Conservation (phyloP, 1,140 invertebrate species). For the Artemia franciscana region DNA sequence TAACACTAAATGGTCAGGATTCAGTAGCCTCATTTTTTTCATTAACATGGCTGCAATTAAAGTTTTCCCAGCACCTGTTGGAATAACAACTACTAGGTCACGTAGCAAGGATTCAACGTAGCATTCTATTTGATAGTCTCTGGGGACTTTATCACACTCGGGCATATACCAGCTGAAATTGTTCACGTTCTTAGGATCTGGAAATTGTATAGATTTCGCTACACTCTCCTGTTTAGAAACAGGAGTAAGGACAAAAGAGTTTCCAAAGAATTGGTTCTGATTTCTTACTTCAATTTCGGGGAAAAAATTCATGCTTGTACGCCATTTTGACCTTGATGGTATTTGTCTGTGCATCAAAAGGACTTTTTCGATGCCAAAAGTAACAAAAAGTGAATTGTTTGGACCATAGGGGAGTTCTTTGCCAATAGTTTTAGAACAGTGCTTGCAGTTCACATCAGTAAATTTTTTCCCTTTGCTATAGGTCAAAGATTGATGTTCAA, state of each 20-base stretch:
- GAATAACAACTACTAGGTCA: conserved; percentile 2
- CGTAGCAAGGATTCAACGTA: neutral
- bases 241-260: no score
- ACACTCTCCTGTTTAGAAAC: neutral
- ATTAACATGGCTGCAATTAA: conserved; percentile 1
- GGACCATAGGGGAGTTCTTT: conserved; percentile 2
- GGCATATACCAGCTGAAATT: conserved; percentile 1
- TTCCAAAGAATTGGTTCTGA: neutral
- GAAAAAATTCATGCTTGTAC: neutral
- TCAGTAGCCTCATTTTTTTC: conserved; percentile 1
- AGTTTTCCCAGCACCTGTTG: conserved; percentile 3
- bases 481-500: neutral
- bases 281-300: neutral
- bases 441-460: neutral
- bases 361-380: conserved; percentile 2
- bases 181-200: neutral
- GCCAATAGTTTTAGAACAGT: neutral
- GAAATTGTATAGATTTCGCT: neutral
- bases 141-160: neutral
- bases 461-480: neutral
- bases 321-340: neutral
- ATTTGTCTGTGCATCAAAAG: neutral
- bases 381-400: neutral
- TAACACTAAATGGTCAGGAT: neutral
- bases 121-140: neutral